Conservation (phyloP, 2,113 vertebrate genomes). For the Brevimyrus niger region DNA sequence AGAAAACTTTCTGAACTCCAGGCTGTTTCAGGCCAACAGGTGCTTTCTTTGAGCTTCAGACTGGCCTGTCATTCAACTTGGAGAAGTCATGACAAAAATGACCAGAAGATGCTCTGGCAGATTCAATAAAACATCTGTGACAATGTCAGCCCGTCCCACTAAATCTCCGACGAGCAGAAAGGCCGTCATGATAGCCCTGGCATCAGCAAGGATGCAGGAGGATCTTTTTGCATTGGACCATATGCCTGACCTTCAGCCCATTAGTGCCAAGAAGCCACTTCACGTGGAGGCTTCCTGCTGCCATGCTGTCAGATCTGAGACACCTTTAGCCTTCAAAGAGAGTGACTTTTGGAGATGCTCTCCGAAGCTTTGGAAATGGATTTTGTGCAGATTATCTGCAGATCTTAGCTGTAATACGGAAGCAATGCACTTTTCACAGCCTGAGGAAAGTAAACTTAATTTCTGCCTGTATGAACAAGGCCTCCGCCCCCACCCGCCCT, state of each 20-base stretch:
- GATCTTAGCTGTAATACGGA: neutral
- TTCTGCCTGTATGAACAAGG: neutral
- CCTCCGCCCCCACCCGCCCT: neutral
- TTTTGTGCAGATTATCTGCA: neutral
- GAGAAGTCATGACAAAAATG: neutral
- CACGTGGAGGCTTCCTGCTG: neutral
- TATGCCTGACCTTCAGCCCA: neutral
- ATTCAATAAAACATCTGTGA: neutral
- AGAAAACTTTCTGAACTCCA: neutral
- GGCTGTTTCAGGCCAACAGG: neutral
- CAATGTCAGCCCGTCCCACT: neutral
- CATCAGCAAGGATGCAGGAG: neutral
- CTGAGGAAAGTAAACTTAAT: neutral
- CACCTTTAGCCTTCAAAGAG: neutral
- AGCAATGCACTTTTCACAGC: neutral
- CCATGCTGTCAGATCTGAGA: neutral
- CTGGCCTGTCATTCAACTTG: neutral
- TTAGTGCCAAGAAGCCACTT: neutral
- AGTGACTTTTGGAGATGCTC: neutral
- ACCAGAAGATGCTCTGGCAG: neutral
- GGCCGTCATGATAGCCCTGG: neutral
- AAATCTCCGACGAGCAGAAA: neutral
- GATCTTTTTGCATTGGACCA: neutral
- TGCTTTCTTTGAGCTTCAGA: neutral
- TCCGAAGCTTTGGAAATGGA: neutral